Conservation (phyloP, 2,888 invertebrate genomes). For the Agonopterix arenella region DNA sequence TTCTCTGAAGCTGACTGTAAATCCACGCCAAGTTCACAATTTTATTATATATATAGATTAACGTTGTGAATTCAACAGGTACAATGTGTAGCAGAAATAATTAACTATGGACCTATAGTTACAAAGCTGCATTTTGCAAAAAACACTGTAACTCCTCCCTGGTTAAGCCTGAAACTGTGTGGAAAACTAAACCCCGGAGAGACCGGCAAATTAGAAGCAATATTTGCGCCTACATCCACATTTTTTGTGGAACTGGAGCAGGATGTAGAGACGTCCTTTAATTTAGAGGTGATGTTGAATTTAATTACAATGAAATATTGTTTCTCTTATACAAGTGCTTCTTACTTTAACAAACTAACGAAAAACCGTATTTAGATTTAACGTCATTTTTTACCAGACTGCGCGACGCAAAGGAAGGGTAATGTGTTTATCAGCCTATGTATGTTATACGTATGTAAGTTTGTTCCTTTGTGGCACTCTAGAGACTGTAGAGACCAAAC, state of each 20-base stretch:
- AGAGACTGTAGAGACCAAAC: too few species aligned
- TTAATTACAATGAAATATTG: too few species aligned
- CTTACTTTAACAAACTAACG: too few species aligned
- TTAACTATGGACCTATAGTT: slow-evolving; percentile 75
- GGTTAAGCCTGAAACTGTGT: slow-evolving; percentile 52
- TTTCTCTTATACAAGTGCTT: too few species aligned
- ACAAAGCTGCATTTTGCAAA: slow-evolving; percentile 61
- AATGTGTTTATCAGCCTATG: too few species aligned
- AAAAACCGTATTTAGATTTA: too few species aligned
- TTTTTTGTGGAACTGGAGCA: slow-evolving; percentile 62
- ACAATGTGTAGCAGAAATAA: slow-evolving; percentile 58
- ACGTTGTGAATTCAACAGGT: slow-evolving; percentile 24
- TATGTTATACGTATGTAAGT: too few species aligned
- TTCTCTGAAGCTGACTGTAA: too few species aligned
- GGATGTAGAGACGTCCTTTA: slow-evolving; percentile 51
- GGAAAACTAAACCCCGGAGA: slow-evolving; percentile 67
- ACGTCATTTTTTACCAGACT: too few species aligned
- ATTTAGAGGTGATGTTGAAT: slow-evolving; percentile 55
- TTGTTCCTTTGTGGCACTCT: too few species aligned
- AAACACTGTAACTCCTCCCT: slow-evolving; percentile 39
- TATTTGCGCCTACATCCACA: slow-evolving; percentile 65
- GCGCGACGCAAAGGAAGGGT: too few species aligned
- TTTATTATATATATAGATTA: neutral
- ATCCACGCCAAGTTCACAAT: neutral
- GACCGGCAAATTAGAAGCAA: slow-evolving; percentile 61